A percentile compares a stretch with the other conserved stretches of the same genome.
phyloP scores from a whole-genome alignment of 2,113 vertebrate species.

The Mixornis gularis region DNA sequence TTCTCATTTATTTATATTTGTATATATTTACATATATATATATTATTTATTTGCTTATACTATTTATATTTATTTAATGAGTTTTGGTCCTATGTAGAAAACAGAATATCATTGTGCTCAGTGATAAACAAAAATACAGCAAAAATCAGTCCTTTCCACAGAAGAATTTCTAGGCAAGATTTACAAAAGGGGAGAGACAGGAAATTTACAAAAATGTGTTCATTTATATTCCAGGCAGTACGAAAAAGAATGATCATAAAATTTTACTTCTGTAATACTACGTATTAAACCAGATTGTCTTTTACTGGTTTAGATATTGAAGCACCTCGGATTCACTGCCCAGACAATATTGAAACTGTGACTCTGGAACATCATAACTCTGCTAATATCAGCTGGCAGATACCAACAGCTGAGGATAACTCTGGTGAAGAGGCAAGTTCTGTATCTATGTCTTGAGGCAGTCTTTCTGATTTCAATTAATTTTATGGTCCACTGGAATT shows the following conservation, averaged over 20 bases:
- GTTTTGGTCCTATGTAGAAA: not conserved
- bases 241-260: not conserved
- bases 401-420: slow-evolving; percentile 84
- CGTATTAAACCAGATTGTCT: not conserved
- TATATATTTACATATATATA: not conserved
- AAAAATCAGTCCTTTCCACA: not conserved
- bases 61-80: not conserved
- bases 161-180: not conserved
- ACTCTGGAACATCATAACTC: slow-evolving; percentile 84
- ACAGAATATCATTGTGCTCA: not conserved
- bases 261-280: not conserved
- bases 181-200: not conserved
- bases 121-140: not conserved
- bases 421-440: slow-evolving; percentile 83
- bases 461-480: not conserved
- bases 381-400: slow-evolving; percentile 83
- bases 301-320: slow-evolving; percentile 79
- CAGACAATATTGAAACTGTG: slow-evolving; percentile 76
- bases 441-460: not conserved
- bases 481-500: not conserved
- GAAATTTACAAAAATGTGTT: not conserved
- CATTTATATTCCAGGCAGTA: not conserved
- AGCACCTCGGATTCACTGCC: slow-evolving; percentile 84
- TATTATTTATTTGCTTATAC: not conserved
- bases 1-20: not conserved